A percentile compares a stretch with the other conserved stretches of the same genome.
Conservation (phyloP, 2,113 vertebrate genomes). For the Mirounga angustirostris region DNA sequence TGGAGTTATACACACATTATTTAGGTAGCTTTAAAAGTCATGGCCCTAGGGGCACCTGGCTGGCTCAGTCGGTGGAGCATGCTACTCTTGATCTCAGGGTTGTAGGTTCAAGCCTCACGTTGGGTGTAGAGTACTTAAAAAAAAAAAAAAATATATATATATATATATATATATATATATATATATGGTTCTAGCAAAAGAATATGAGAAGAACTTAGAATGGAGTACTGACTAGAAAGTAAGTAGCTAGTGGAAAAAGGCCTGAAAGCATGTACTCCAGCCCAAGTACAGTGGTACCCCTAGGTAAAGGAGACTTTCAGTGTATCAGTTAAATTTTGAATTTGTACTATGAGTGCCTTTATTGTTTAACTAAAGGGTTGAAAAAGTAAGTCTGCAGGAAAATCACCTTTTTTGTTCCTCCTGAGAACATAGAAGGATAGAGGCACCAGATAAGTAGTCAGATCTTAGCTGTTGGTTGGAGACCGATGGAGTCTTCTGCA, state of each 20-base stretch:
- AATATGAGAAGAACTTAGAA: neutral
- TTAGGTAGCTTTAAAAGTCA: neutral
- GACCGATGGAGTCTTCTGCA: neutral
- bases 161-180: no score
- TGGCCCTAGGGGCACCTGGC: neutral
- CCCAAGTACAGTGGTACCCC: neutral
- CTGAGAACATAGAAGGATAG: neutral
- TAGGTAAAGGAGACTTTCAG: neutral
- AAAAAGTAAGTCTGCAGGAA: neutral
- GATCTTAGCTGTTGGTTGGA: neutral
- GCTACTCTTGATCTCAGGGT: neutral
- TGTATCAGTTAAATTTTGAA: neutral
- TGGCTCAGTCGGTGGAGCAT: neutral
- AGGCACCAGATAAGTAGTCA: neutral
- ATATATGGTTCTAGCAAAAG: neutral
- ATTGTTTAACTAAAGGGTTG: neutral
- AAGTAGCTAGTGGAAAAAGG: neutral
- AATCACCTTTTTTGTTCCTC: neutral
- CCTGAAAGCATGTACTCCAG: neutral
- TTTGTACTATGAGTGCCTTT: neutral
- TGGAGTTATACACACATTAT: neutral
- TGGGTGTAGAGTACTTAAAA: neutral
- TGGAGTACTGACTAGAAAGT: neutral
- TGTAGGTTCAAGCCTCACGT: neutral
- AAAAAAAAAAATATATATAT: no score